A percentile compares a stretch with the other conserved stretches of the same genome.
phyloP scores from a whole-genome alignment of 1,140 invertebrate species.

The Trichoplusia ni region DNA sequence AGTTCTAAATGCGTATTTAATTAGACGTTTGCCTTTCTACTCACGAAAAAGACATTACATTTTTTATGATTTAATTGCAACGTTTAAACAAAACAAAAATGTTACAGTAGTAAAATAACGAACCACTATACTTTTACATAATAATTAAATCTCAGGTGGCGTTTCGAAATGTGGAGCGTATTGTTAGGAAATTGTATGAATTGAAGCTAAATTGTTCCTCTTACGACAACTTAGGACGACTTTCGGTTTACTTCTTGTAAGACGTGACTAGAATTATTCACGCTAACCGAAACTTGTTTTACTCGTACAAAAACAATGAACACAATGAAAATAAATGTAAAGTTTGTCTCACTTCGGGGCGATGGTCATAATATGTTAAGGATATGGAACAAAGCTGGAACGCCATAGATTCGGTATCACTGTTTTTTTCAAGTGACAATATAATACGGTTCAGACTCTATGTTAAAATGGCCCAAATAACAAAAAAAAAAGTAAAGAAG shows the following conservation, averaged over 20 bases:
- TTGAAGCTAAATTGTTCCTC: slow-evolving; percentile 17
- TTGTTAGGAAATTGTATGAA: slow-evolving; percentile 42
- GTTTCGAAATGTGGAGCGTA: slow-evolving; percentile 50
- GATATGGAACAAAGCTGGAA: too few relatives aligned
- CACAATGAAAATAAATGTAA: too few relatives aligned
- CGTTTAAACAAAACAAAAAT: background rate
- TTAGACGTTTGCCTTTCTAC: too few relatives aligned
- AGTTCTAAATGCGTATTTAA: too few relatives aligned
- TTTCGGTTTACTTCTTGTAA: background rate
- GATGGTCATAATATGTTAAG: too few relatives aligned
- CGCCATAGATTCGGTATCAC: too few relatives aligned
- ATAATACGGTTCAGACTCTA: too few relatives aligned
- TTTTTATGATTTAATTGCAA: background rate
- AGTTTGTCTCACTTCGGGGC: too few relatives aligned
- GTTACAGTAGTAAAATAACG: slow-evolving; percentile 14
- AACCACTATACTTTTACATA: slow-evolving; percentile 41
- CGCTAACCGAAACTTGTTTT: too few relatives aligned
- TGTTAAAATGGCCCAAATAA: too few relatives aligned
- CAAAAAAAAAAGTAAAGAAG: background rate
- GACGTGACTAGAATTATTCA: background rate
- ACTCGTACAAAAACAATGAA: too few relatives aligned
- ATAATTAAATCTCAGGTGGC: slow-evolving; percentile 45
- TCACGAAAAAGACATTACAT: background rate
- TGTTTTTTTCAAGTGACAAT: too few relatives aligned
- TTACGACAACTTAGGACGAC: background rate